phyloP scores from a whole-genome alignment of 2,888 invertebrate species.

The Xylocampa areola region DNA sequence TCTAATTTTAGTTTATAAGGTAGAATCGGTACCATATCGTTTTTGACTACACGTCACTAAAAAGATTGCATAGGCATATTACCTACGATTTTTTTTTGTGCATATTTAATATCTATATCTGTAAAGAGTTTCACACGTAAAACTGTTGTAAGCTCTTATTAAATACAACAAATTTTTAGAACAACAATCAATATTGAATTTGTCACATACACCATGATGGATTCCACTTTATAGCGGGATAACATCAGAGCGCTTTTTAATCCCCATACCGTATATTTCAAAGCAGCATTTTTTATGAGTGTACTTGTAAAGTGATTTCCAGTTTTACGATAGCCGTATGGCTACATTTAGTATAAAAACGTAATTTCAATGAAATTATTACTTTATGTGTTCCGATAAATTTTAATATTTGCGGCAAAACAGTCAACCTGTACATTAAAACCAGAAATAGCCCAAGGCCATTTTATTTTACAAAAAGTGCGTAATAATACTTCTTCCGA shows the following conservation, averaged over 20 bases:
- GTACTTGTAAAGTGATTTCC: constrained; percentile 28
- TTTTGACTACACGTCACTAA: no score
- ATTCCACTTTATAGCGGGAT: constrained; percentile 7
- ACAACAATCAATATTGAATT: constrained; percentile 15
- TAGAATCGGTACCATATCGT: no score
- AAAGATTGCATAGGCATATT: no score
- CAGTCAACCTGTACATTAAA: constrained; percentile 11
- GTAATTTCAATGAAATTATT: constrained; percentile 10
- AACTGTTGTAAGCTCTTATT: background rate
- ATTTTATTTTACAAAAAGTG: no score
- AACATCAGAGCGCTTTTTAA: constrained; percentile 1
- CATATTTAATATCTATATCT: no score
- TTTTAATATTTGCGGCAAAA: constrained; percentile 13
- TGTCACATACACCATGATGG: constrained; percentile 1
- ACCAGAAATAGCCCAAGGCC: background rate
- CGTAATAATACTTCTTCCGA: no score
- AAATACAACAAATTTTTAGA: background rate
- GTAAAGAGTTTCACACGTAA: no score
- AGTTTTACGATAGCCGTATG: constrained; percentile 15
- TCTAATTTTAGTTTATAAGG: no score
- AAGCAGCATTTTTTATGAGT: no score
- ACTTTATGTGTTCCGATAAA: constrained; percentile 3
- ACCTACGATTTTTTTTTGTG: no score
- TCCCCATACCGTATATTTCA: constrained; percentile 7
- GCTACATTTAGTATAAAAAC: constrained; percentile 7